Base-by-base conservation (phyloP, 2,113 vertebrate genomes). In the Sciurus niger region DNA sequence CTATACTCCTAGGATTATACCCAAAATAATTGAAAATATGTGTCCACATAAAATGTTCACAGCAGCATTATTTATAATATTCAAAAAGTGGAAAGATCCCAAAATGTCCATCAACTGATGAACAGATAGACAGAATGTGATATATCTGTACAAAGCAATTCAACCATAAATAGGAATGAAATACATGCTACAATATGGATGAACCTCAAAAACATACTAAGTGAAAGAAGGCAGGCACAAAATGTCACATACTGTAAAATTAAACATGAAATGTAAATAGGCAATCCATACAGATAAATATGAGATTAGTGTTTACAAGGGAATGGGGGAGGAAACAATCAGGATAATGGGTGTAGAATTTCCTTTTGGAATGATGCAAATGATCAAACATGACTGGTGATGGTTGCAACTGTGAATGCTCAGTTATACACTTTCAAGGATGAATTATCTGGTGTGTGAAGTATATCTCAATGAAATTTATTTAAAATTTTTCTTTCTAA, bases 321-420 rank as follows among this genome's bases (percentile, higher is more conserved):
- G 24, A 34, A 58, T 2, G 4, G 25, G 22, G 18, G 2, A 95
- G 6, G 22, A 37, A 32, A 65, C 6, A 79, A 43, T 78, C 18
- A 20, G 7, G n/a, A 30, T 63, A 80, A 86, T 82, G 22, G 43
- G 4, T 37, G 84, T 28, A 30, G 6, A 20, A 32, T 65, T 96
- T 97, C 67, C 46, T 78, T 86, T 72, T 68, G 32, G 55, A 84
- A 83, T 76, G 25, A 94, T 51, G 43, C 77, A 94, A 87, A 95
- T 88, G 46, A 91, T 51, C 86, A 67, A 46, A 83, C 87, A 72
- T 84, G 85, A 46, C 30, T 40, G 18, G 37, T 32, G 60, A 74
- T 68, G 20, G 55, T 34, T 74, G 24, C 34, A 82, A 46, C 70
- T 55, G 14, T 72, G 32, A 72, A 58, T 91, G 79, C 20, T 78